These are phyloP conservation scores for Sclerodermus sp. DNA, from an alignment of 2,888 invertebrate genomes.

Conservation along the genomic window DNA sequence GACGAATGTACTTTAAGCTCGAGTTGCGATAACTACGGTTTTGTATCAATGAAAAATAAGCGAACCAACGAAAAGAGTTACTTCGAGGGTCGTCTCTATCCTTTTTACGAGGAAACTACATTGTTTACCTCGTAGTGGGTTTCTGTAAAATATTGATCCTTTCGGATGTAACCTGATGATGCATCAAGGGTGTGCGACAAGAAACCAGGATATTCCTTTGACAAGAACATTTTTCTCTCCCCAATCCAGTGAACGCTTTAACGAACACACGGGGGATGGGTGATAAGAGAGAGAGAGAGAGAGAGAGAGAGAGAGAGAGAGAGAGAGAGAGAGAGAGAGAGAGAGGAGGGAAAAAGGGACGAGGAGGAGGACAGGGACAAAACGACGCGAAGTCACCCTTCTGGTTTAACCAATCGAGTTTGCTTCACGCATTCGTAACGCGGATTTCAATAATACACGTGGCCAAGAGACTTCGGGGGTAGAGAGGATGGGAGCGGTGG, in stretches of 20 bases:
- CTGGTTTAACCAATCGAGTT: conserved; percentile 36
- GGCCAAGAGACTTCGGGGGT: conserved; percentile 1
- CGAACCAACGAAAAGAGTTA: no score
- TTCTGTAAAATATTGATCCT: no score
- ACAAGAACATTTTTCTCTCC: no score
- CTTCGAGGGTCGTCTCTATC: no score
- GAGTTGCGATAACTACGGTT: no score
- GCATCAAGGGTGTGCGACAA: no score
- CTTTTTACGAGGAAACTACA: no score
- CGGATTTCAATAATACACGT: conserved; percentile 38
- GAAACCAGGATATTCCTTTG: no score
- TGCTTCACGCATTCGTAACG: conserved; percentile 32
- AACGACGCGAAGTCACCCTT: conserved; percentile 18
- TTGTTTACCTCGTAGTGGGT: no score
- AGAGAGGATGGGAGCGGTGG: conserved; percentile 28
- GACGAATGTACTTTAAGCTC: no score
- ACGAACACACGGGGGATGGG: conserved; percentile 18
- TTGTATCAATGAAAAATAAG: no score
- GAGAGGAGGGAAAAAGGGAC: conserved; percentile 5
- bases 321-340: conserved; percentile 7
- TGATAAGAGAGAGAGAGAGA: conserved; percentile 8
- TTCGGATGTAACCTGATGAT: no score
- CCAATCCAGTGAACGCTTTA: conserved; percentile 18
- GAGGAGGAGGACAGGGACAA: conserved; percentile 7
- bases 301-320: conserved; percentile 3